Percentiles rank a stretch among this genome's conserved stretches.
These are phyloP conservation scores for Mus caroli DNA, from an alignment of 2,797 vertebrate genomes.

Conservation along the genomic window DNA sequence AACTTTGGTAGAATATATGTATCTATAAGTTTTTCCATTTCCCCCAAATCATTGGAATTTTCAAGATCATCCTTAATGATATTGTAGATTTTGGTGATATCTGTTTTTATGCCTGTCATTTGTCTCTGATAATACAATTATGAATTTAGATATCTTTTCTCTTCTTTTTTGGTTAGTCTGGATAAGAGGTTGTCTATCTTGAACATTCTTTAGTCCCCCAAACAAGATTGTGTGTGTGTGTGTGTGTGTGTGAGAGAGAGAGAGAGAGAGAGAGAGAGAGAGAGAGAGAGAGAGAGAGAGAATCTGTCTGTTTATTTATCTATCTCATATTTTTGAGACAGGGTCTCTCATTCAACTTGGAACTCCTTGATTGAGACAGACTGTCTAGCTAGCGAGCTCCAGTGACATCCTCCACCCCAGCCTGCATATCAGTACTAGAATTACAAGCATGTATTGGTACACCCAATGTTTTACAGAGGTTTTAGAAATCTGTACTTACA, in stretches of 20 bases:
- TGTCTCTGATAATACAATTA: neutral
- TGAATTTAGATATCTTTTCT: neutral
- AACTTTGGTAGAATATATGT: neutral
- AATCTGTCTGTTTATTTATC: neutral
- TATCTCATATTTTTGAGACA: neutral
- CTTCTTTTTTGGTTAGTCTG: neutral
- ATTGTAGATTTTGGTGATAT: neutral
- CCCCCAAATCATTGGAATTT: neutral
- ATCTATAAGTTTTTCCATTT: neutral
- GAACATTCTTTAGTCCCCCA: neutral
- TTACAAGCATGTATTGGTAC: neutral
- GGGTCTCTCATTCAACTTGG: neutral
- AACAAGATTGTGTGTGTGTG: neutral
- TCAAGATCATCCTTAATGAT: neutral
- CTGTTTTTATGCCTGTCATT: neutral
- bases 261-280: too few species aligned
- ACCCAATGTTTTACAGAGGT: neutral
- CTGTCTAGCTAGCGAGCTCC: neutral
- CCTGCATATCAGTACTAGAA: neutral
- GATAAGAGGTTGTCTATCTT: neutral
- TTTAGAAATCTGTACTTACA: neutral
- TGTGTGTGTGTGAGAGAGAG: neutral
- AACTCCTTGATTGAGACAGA: neutral
- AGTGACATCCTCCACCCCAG: neutral
- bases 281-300: too few species aligned